phyloP scores from a whole-genome alignment of 2,113 vertebrate genomes.

The Balaeniceps rex region DNA sequence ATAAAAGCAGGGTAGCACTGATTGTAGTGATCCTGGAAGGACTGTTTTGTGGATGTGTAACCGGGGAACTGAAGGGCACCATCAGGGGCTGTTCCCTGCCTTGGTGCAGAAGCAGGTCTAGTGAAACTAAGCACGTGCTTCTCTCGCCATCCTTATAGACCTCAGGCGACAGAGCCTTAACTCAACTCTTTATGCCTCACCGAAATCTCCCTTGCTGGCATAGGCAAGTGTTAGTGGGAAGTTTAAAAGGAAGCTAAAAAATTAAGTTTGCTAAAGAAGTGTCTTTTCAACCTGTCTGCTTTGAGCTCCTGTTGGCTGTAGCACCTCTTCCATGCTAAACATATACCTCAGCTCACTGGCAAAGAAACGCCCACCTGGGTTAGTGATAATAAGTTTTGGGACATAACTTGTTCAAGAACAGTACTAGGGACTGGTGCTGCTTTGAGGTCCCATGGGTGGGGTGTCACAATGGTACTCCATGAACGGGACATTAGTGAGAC shows the following conservation, averaged over 20 bases:
- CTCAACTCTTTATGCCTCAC: not conserved
- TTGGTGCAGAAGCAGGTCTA: not conserved
- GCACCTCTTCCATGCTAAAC: not conserved
- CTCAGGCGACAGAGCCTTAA: not conserved
- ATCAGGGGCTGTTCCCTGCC: not conserved
- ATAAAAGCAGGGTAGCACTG: not conserved
- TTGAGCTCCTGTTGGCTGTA: not conserved
- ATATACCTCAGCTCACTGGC: not conserved
- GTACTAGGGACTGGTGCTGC: not conserved
- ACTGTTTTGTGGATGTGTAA: not conserved
- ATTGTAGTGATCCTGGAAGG: not conserved
- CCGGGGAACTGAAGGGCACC: not conserved
- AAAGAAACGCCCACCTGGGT: not conserved
- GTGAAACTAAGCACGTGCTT: not conserved
- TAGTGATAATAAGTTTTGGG: not conserved
- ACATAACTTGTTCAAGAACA: not conserved
- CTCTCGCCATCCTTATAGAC: not conserved
- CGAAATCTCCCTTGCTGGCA: not conserved
- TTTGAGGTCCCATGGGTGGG: not conserved
- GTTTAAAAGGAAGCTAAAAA: not conserved
- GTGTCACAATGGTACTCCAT: accelerated
- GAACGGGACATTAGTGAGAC: not conserved
- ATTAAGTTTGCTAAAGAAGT: not conserved
- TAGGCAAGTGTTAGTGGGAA: not conserved
- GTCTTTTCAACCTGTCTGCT: not conserved